Evolutionary conservation across 2,888 invertebrate species (phyloP).

Genomic region (Heliconius ismenius): DNA sequence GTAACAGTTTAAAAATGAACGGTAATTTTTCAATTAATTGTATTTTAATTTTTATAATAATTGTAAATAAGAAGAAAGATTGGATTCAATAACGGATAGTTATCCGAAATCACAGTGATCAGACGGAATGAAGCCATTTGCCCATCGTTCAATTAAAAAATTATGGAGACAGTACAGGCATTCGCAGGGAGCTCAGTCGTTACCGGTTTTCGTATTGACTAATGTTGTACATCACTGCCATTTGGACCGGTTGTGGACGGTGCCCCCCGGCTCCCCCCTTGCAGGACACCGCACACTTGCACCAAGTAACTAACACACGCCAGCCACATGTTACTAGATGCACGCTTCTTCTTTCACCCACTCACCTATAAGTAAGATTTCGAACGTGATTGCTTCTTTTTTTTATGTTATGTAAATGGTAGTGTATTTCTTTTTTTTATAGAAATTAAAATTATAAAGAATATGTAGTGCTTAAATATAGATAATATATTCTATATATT

Average conservation of each 20-base stretch:
- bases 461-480: background rate
- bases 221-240: constrained; percentile 64
- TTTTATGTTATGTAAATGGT: background rate
- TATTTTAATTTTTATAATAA: background rate
- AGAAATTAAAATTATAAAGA: background rate
- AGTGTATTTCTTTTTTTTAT: background rate
- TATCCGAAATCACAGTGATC: constrained; percentile 10
- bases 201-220: constrained; percentile 68
- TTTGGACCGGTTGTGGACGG: constrained; percentile 67
- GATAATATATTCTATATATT: background rate
- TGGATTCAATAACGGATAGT: background rate
- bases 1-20: background rate
- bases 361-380: constrained; percentile 25
- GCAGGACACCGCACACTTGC: constrained; percentile 47
- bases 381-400: constrained; percentile 14
- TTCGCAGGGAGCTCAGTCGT: constrained; percentile 48
- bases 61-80: background rate
- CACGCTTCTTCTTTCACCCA: constrained; percentile 28
- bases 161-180: constrained; percentile 46
- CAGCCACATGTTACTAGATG: constrained; percentile 35
- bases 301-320: constrained; percentile 38
- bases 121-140: constrained; percentile 46
- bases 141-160: constrained; percentile 48
- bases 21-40: background rate
- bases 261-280: constrained; percentile 45